Evolutionary conservation across 2,113 vertebrate species (phyloP).

Genomic region (Oxygymnocypris stewartii): DNA sequence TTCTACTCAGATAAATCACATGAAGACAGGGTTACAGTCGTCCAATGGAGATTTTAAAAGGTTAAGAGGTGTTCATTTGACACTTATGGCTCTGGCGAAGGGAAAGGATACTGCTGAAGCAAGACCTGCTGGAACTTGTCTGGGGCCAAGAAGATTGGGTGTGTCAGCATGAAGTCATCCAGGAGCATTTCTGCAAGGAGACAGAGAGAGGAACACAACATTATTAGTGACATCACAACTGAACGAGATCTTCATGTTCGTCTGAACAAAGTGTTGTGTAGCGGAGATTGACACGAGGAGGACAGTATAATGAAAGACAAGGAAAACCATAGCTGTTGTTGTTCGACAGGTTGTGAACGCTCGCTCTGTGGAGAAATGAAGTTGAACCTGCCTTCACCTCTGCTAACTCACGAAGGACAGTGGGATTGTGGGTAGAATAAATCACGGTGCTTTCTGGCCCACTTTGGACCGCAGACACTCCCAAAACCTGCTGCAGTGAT

Average conservation of each 20-base stretch:
- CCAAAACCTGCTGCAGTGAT: constrained; percentile 16
- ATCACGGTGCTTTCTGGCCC: constrained; percentile 36
- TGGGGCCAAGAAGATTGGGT: constrained; percentile 92
- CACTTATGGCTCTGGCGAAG: constrained; percentile 17
- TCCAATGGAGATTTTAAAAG: neutral
- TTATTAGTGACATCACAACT: constrained; percentile 9
- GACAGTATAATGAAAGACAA: neutral
- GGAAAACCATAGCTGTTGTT: constrained; percentile 11
- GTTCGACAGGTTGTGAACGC: constrained; percentile 33
- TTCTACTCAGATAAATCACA: neutral
- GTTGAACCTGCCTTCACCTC: constrained; percentile 28
- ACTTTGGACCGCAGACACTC: constrained; percentile 22
- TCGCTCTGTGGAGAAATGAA: neutral
- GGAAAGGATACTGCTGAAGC: constrained; percentile 92
- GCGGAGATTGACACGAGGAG: too few species aligned
- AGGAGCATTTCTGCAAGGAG: constrained; percentile 81
- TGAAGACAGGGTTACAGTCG: neutral
- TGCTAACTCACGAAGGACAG: constrained; percentile 28
- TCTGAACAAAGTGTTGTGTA: neutral
- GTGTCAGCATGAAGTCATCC: constrained; percentile 94
- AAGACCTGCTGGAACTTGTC: constrained; percentile 92
- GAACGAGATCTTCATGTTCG: neutral
- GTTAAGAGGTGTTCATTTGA: neutral
- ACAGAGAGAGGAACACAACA: constrained; percentile 27
- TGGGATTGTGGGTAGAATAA: constrained; percentile 30